These are phyloP conservation scores for Microcebus lehilahytsara DNA, from an alignment of 2,113 vertebrate species.

Conservation along the genomic window DNA sequence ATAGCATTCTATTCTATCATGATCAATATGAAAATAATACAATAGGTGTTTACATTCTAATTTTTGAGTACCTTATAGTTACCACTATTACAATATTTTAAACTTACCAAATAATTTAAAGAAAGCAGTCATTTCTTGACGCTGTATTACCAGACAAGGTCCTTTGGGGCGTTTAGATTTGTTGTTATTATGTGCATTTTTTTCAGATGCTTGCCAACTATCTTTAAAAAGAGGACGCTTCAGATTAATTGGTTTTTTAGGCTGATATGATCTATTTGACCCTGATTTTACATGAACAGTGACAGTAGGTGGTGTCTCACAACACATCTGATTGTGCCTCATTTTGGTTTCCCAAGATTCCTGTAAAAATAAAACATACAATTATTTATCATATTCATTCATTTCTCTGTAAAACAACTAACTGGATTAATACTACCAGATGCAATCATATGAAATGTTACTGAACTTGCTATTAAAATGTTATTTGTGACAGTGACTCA, in stretches of 20 bases:
- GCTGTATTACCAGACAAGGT: constrained; percentile 88
- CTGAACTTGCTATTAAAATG: constrained; percentile 51
- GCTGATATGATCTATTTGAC: constrained; percentile 81
- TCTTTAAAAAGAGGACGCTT: constrained; percentile 84
- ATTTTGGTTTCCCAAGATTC: constrained; percentile 79
- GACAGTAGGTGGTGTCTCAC: constrained; percentile 86
- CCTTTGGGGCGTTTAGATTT: constrained; percentile 77
- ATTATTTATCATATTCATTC: constrained; percentile 67
- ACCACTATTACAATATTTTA: constrained; percentile 50
- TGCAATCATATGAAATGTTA: constrained; percentile 18
- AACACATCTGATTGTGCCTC: constrained; percentile 84
- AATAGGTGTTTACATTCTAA: constrained; percentile 43
- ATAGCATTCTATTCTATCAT: background rate
- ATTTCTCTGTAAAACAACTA: constrained; percentile 50
- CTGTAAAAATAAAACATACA: constrained; percentile 80
- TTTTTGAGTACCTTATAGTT: constrained; percentile 40
- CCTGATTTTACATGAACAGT: constrained; percentile 85
- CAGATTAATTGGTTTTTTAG: constrained; percentile 81
- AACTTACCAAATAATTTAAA: constrained; percentile 93
- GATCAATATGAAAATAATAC: constrained; percentile 25
- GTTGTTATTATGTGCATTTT: constrained; percentile 74
- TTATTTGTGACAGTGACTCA: constrained; percentile 31
- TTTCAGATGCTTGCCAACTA: constrained; percentile 78
- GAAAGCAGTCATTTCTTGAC: constrained; percentile 94
- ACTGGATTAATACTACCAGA: constrained; percentile 1